Evolutionary conservation across 1,140 invertebrate species (phyloP).

Genomic region (Zaprionus ghesquierei): DNA sequence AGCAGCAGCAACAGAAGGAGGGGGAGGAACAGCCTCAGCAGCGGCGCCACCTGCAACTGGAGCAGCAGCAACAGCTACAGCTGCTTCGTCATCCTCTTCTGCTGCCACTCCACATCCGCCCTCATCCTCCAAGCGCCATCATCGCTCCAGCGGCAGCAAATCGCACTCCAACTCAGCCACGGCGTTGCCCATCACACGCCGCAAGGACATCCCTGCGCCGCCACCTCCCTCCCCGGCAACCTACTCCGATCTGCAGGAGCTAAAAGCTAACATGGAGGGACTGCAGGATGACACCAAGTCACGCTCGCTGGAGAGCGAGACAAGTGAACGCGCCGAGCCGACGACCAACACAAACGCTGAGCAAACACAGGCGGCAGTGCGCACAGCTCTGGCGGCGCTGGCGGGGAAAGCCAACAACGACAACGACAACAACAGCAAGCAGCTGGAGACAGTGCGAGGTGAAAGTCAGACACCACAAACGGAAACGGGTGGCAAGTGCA

Average conservation of each 20-base stretch:
- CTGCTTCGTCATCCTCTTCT: neutral
- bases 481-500: conserved; percentile 7
- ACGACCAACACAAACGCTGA: neutral
- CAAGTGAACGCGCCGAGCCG: conserved; percentile 27
- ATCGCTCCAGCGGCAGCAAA: conserved; percentile 51
- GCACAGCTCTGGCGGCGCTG: neutral
- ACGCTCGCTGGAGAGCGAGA: conserved; percentile 57
- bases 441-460: neutral
- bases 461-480: neutral
- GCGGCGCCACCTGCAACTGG: neutral
- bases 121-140: conserved; percentile 44
- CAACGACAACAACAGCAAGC: neutral
- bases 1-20: neutral
- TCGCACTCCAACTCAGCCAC: conserved; percentile 14
- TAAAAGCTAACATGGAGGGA: conserved; percentile 73
- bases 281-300: conserved; percentile 70
- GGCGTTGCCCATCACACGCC: conserved; percentile 30
- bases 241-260: conserved; percentile 72
- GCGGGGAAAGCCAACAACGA: neutral
- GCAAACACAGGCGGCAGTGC: neutral
- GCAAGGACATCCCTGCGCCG: conserved; percentile 73
- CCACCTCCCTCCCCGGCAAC: conserved; percentile 77
- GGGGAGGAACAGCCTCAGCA: neutral
- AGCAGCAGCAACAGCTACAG: neutral
- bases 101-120: neutral